Base-by-base conservation (phyloP, 2,888 invertebrate species). In the Chelonus formosanus region DNA sequence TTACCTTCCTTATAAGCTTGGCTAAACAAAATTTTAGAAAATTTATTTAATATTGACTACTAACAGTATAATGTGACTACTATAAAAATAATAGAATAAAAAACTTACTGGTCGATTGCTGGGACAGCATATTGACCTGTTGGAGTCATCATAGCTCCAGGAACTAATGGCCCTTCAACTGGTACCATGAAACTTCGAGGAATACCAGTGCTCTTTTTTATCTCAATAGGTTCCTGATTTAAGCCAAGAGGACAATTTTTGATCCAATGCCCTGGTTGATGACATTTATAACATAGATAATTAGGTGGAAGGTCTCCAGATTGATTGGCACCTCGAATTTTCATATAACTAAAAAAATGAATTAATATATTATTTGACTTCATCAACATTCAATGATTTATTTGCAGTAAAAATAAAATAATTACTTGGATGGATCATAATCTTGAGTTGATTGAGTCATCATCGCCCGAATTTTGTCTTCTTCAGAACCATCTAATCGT, bases 351-450 rank as follows among this genome's bases (percentile, higher is more conserved):
- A 84, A 67, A 89, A 20, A 20, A 20, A 20, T 20, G 2, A 20
- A 20, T 20, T 1, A 20, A 20, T 20, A 20, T 20, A 2, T 20
- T 20, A 20, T 1, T 20, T 20, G 2, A 20, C 20, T 1, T 20
- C 88, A 48, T 10, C 31, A 35, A 55, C n/a, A 3, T 8, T 44
- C 5, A 44, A 44, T 8, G 3, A 4, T 44, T 44, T n/a, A n/a
- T 20, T 48, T 48, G 20, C 20, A 20, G 20, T 20, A 47, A 58
- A 60, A 5, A 43, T 43, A 36, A 55, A 40, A 43, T 62, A 95
- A 94, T 93, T 96, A 98, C 96, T 96, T 96, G 86, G 96, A 94
- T 71, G 97, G 96, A 85, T 97, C 96, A 87, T 98, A 99, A 82
- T 97, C 97, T 83, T 93, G 92, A 43, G 97, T 97, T 40, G 98